A percentile compares a stretch with the other conserved stretches of the same genome.
phyloP scores from a whole-genome alignment of 2,797 vertebrate genomes.

The Sebastes reedi region DNA sequence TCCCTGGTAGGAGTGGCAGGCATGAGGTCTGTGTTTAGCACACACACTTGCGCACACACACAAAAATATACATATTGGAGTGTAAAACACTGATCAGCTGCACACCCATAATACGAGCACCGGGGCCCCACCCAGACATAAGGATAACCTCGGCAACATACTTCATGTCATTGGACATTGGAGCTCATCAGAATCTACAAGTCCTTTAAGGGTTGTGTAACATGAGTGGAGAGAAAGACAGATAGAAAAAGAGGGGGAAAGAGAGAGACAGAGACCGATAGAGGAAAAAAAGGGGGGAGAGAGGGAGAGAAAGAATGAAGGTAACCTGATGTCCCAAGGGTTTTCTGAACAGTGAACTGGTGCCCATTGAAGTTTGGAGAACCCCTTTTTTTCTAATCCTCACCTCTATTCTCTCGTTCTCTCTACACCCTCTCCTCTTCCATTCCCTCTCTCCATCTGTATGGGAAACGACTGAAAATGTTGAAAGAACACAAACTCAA shows the following conservation, averaged over 20 bases:
- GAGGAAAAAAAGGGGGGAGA: conserved; percentile 25
- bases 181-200: conserved; percentile 75
- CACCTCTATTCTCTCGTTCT: conserved; percentile 37
- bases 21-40: conserved; percentile 72
- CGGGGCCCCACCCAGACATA: conserved; percentile 69
- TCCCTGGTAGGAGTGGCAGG: conserved; percentile 77
- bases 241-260: conserved; percentile 53
- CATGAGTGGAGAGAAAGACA: conserved; percentile 74
- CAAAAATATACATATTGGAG: conserved; percentile 6
- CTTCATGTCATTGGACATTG: conserved; percentile 70
- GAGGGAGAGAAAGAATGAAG: conserved; percentile 49
- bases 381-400: conserved; percentile 37
- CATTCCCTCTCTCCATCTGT: conserved; percentile 20
- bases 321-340: conserved; percentile 79
- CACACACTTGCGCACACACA: conserved; percentile 32
- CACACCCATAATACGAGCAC: conserved; percentile 5
- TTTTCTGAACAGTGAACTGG: conserved; percentile 67
- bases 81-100: conserved; percentile 30
- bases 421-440: conserved; percentile 11
- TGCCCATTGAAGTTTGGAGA: conserved; percentile 75
- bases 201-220: conserved; percentile 83
- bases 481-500: conserved; percentile 24
- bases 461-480: conserved; percentile 9
- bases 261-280: conserved; percentile 28
- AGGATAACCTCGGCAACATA: conserved; percentile 67